Base-by-base conservation (phyloP, 2,113 vertebrate species). In the Nibea coibor region DNA sequence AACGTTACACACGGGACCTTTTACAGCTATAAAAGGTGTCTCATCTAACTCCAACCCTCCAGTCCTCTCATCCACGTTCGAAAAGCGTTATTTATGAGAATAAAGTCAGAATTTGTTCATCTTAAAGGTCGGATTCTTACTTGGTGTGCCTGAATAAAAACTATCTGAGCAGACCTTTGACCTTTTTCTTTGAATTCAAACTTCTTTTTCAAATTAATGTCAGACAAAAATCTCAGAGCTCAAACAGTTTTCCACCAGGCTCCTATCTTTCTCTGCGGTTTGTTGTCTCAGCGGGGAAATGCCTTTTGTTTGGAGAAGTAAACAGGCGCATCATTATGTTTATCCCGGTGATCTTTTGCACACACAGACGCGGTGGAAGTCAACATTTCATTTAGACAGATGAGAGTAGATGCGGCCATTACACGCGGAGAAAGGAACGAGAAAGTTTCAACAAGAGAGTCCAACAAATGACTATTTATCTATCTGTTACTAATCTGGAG, bases 391-490 rank as follows among this genome's bases (percentile, higher is more conserved):
- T 51, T 59, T 24, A 51, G 12, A 31, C 11, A 39, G 42, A 78
- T 15, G 4, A 42, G 28, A 50, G 10, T n/a, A 61, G 45, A 28
- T 24, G 15, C 47, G 16, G 20, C 19, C 48, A 61, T 61, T 10
- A 57, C 53, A 31, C 22, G 24, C 43, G 31, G 28, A 24, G 15
- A 51, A 75, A 51, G 14, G 12, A 57, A 51, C 70, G 5, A 64
- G 26, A 81, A 82, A 51, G 31, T 72, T 72, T 31, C 51, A 47
- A 17, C 16, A 42, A 42, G 26, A 43, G 14, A 43, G 5, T 39
- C 17, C 15, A 81, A 72, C 56, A 78, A 71, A 69, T 35, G 6
- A 35, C 6, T 35, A 35, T 35, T 35, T 8, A 7, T 35, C 31
- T 35, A 35, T 35, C 31, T 35, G 1, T 45, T 1, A 54, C 50